These are phyloP conservation scores for Caenorhabditis sinica DNA, from an alignment of 2,888 invertebrate genomes.

Conservation along the genomic window DNA sequence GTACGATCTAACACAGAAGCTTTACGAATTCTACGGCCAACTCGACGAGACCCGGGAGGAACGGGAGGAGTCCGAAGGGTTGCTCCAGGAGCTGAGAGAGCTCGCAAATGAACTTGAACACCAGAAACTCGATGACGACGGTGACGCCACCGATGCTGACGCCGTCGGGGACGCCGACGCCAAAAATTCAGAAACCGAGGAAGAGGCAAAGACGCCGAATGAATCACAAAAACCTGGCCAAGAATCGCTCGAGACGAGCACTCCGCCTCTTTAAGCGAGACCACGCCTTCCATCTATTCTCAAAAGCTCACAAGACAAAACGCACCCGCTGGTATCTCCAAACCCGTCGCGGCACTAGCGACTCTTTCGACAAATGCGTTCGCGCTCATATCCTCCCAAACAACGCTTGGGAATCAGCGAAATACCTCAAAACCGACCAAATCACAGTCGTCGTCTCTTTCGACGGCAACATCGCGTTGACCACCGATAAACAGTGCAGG, in stretches of 20 bases:
- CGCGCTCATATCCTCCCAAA: conserved; percentile 47
- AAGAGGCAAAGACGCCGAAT: neutral
- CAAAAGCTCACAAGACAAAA: conserved; percentile 34
- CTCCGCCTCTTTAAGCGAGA: conserved; percentile 27
- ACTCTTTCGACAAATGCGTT: conserved; percentile 43
- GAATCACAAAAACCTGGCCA: conserved; percentile 29
- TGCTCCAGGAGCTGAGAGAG: conserved; percentile 56
- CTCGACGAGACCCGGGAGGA: conserved; percentile 55
- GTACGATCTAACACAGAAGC: conserved; percentile 69
- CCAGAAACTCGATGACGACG: conserved; percentile 9
- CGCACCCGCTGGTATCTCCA: conserved; percentile 26
- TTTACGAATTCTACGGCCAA: conserved; percentile 61
- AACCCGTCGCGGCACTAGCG: conserved; percentile 33
- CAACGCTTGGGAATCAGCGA: conserved; percentile 35
- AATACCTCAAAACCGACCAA: conserved; percentile 9
- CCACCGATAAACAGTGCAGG: conserved; percentile 34
- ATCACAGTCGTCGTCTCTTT: conserved; percentile 51
- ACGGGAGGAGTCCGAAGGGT: conserved; percentile 36
- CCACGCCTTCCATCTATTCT: conserved; percentile 37
- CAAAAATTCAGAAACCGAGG: too few relatives aligned
- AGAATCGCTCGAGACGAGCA: conserved; percentile 5
- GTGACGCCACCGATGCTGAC: neutral
- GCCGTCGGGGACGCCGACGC: neutral
- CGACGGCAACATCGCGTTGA: conserved; percentile 51
- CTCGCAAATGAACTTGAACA: conserved; percentile 47